phyloP scores from a whole-genome alignment of 2,888 invertebrate genomes.

The Macrophya annulata region DNA sequence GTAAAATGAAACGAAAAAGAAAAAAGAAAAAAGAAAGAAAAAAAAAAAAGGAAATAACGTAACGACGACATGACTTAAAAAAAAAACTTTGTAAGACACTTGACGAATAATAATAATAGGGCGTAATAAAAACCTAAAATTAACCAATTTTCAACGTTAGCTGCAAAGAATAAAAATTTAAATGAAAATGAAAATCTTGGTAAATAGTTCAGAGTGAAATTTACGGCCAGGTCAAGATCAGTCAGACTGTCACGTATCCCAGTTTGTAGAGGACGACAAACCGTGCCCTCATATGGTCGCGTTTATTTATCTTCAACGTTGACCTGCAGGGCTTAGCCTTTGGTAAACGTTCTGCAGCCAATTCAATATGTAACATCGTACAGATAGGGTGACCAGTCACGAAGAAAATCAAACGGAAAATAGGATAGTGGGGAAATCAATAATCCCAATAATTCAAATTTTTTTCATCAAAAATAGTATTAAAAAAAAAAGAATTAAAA shows the following conservation, averaged over 20 bases:
- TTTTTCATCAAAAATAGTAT: no score
- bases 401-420: background rate
- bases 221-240: background rate
- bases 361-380: background rate
- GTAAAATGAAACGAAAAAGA: background rate
- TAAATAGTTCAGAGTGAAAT: background rate
- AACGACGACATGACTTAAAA: no score
- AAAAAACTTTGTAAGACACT: no score
- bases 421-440: background rate
- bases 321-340: background rate
- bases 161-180: no score
- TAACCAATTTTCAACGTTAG: background rate
- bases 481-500: no score
- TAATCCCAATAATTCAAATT: no score
- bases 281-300: background rate
- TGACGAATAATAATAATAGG: no score
- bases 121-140: background rate
- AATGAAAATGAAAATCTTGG: background rate
- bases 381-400: background rate
- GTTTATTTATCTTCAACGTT: slow-evolving; percentile 2
- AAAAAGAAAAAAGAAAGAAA: background rate
- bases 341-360: background rate
- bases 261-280: background rate
- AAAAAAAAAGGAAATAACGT: no score
- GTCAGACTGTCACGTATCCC: background rate